phyloP scores from a whole-genome alignment of 2,113 vertebrate genomes.

The Microcebus griseorufus region DNA sequence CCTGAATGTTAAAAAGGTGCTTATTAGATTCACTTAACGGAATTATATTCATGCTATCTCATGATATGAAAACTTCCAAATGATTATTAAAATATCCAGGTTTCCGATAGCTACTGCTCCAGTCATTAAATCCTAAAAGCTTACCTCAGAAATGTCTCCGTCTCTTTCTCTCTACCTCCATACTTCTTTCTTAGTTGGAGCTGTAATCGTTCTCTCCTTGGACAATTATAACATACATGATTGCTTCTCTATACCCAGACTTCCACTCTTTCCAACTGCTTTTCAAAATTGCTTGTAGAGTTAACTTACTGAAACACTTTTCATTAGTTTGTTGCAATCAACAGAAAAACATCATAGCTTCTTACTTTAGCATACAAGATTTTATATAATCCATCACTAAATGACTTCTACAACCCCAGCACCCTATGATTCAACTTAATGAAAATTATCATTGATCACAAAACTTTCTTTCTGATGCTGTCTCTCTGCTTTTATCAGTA shows the following conservation, averaged over 20 bases:
- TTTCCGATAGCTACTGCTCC: background rate
- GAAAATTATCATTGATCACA: background rate
- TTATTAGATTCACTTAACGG: background rate
- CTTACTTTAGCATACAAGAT: background rate
- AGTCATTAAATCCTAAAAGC: background rate
- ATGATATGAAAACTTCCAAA: background rate
- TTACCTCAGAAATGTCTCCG: background rate
- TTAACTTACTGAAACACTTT: background rate
- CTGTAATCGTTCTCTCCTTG: background rate
- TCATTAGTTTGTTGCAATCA: background rate
- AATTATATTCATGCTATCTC: background rate
- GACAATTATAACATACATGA: background rate
- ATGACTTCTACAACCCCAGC: background rate
- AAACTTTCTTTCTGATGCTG: background rate
- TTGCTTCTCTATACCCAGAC: background rate
- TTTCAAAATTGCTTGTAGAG: background rate
- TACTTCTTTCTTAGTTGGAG: background rate
- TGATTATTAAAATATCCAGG: background rate
- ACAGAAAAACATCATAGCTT: background rate
- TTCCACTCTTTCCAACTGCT: background rate
- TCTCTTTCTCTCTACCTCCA: background rate
- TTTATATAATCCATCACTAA: background rate
- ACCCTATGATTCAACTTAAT: background rate
- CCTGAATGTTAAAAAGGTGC: background rate
- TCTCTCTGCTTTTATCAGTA: background rate